These are phyloP conservation scores for Alethe diademata DNA, from an alignment of 2,113 vertebrate species.

Conservation along the genomic window DNA sequence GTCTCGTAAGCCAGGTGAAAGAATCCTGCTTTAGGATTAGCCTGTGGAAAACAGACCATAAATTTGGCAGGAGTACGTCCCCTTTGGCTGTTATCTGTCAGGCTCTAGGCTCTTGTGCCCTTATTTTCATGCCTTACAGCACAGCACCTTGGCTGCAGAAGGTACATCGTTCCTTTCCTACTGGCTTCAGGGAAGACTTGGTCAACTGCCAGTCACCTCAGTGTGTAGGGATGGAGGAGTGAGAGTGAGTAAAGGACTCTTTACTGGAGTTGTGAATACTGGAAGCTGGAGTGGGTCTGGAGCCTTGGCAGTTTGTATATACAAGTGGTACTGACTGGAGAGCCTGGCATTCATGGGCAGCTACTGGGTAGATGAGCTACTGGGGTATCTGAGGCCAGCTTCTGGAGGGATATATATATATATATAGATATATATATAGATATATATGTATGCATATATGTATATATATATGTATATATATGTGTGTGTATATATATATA, in stretches of 20 bases:
- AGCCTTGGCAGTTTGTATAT: not conserved
- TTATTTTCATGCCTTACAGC: not conserved
- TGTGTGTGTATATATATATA: too few relatives aligned
- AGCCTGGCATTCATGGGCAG: not conserved
- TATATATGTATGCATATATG: too few relatives aligned
- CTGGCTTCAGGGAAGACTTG: not conserved
- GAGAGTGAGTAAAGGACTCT: not conserved
- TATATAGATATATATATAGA: too few relatives aligned
- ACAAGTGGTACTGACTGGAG: rapidly evolving
- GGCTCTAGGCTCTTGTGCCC: not conserved
- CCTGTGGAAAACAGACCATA: not conserved
- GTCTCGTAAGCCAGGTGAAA: not conserved
- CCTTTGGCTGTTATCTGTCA: not conserved
- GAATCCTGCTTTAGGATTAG: not conserved
- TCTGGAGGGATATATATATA: not conserved
- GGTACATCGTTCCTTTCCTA: not conserved
- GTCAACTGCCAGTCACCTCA: not conserved
- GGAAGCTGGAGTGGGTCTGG: not conserved
- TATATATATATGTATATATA: too few relatives aligned
- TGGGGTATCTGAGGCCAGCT: not conserved
- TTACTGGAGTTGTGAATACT: too few relatives aligned
- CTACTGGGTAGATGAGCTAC: not conserved
- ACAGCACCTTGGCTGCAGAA: not conserved
- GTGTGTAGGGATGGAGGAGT: not conserved
- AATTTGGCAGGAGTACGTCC: not conserved